A percentile compares a stretch with the other conserved stretches of the same genome.
Evolutionary conservation across 2,888 invertebrate species (phyloP).

Genomic region (Cataglyphis albicans): DNA sequence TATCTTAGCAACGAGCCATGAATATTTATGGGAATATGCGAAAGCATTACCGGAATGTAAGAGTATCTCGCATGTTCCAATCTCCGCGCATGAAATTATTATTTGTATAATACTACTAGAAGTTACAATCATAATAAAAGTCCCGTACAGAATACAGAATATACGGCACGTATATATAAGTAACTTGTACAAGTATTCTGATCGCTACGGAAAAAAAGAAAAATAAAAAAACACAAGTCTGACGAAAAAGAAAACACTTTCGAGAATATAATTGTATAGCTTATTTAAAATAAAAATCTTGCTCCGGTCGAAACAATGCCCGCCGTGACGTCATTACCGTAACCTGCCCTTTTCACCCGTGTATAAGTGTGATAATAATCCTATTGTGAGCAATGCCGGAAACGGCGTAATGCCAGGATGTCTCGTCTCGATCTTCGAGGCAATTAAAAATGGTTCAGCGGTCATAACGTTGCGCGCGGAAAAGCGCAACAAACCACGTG

Average conservation of each 20-base stretch:
- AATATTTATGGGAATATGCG: constrained; percentile 43
- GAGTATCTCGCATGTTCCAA: constrained; percentile 27
- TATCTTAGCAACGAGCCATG: constrained; percentile 29
- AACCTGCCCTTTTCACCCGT: constrained; percentile 49
- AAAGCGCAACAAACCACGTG: constrained; percentile 44
- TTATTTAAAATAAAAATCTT: constrained; percentile 51
- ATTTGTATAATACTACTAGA: constrained; percentile 20
- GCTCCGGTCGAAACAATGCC: constrained; percentile 9
- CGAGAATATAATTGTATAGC: constrained; percentile 8
- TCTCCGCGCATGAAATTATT: constrained; percentile 30
- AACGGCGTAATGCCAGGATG: constrained; percentile 60
- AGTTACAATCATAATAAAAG: constrained; percentile 16
- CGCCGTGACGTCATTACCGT: constrained; percentile 36
- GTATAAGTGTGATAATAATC: constrained; percentile 43
- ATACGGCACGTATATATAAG: background rate
- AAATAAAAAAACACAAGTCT: background rate
- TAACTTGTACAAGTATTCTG: background rate
- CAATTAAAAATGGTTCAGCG: constrained; percentile 63
- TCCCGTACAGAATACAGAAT: background rate
- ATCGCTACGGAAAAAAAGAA: background rate
- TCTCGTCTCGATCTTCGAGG: constrained; percentile 54
- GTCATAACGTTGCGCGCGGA: constrained; percentile 29
- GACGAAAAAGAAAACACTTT: constrained; percentile 1
- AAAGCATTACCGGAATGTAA: constrained; percentile 30
- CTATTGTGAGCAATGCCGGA: constrained; percentile 61